Base-by-base conservation (phyloP, 2,888 invertebrate genomes). In the Euproctis similis region DNA sequence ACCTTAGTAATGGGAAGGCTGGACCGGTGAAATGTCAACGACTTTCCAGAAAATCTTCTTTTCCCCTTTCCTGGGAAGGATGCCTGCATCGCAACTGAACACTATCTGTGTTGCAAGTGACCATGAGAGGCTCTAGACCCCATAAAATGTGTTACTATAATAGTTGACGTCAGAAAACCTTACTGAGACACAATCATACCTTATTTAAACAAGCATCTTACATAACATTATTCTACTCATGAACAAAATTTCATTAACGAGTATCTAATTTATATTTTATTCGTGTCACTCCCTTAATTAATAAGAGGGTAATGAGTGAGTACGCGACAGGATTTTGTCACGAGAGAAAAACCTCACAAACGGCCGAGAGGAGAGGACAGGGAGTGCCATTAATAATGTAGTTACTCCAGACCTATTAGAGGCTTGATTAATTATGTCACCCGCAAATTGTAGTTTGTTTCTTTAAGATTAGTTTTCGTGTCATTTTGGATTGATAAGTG, bases 221-320 rank as follows among this genome's bases (percentile, higher is more conserved):
- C 17, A 12, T 8, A 8, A 20, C 12, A 9, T 17, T 12, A 26
- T 26, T 26, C 20, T 13, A 26, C 20, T 13, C 26, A 20, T 26
- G 20, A 5, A 12, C 26, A 26, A 26, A n/a, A 26, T 26, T 26
- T 20, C 13, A 26, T 26, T 26, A 26, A 19, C 12, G 4, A 12
- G 19, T 11, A 14, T 14, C 14, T 9, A 12, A 28, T 24, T 33
- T 21, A 30, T 28, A 16, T 28, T 33, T 30, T 33, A 28, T 30
- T 37, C 30, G 28, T 21, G 24, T 18, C 22, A 30, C 33, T 28
- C 26, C 16, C 28, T 27, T 36, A 32, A 36, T 33, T 36, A 36
- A 30, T 29, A 31, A 30, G 26, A 10, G 28, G 24, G 23, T 30
- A 37, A 37, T 30, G 31, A 28, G 30, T 10, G 18, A 13, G 30